A percentile compares a stretch with the other conserved stretches of the same genome.
Evolutionary conservation across 2,113 vertebrate species (phyloP).

Genomic region (Solenodon paradoxus): DNA sequence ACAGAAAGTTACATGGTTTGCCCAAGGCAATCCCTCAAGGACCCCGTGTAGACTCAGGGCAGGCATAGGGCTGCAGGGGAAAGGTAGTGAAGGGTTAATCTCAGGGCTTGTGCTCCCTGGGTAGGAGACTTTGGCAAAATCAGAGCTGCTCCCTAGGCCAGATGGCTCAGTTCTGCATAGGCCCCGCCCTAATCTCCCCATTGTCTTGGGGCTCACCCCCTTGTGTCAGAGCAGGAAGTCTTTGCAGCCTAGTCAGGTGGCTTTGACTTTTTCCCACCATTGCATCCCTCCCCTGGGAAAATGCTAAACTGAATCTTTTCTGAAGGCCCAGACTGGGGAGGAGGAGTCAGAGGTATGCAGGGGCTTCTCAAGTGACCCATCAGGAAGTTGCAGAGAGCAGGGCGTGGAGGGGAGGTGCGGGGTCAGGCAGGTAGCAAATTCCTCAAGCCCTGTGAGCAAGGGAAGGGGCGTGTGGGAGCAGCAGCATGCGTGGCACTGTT

Average conservation of each 20-base stretch:
- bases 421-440: background rate
- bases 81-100: background rate
- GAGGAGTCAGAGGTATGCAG: background rate
- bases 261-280: background rate
- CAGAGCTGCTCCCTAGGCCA: background rate
- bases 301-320: background rate
- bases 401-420: too few species aligned
- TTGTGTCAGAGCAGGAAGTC: slow-evolving; percentile 45
- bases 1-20: background rate
- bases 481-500: background rate
- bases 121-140: background rate
- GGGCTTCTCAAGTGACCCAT: background rate
- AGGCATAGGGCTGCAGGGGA: background rate
- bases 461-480: background rate
- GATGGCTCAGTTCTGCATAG: background rate
- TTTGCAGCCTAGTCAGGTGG: background rate
- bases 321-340: slow-evolving; percentile 3
- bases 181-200: background rate
- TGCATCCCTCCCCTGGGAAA: slow-evolving; percentile 9
- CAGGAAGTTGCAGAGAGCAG: background rate
- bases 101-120: background rate
- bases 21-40: too few species aligned
- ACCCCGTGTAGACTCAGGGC: too few species aligned
- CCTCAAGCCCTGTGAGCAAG: background rate
- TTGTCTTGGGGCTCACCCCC: background rate